Evolutionary conservation across 2,888 invertebrate species (phyloP), one percentile per base, ranked within the genome.

Genomic region (Xylota sylvarum): DNA sequence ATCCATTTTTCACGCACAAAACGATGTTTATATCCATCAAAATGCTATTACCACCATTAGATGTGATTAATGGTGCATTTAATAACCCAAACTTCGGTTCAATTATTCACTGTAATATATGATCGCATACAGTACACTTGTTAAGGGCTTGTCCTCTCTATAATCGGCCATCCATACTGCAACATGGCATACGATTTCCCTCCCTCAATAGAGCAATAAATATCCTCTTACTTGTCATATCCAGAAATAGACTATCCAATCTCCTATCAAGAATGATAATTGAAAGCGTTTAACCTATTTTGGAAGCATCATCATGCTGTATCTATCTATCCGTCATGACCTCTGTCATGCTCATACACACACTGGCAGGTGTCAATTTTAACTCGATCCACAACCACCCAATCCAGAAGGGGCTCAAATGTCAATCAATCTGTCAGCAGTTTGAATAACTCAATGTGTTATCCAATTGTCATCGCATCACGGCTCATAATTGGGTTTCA

Each of bases 381-480:
- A 27, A 58, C 62, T 64, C 27, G n/a, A 5, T n/a, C 64, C 77
- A 43, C 43, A 30, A 30, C 62, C 32, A 17, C 48, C 37, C 4
- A 10, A 14, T 12, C 9, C 46, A 17, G 3, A 23, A 23, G 43
- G 48, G 35, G 52, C 9, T 52, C 60, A 60, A 37, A 65, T 76
- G 85, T 72, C 74, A 81, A 76, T 85, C 76, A 85, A 67, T 19
- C 50, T 73, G 82, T 78, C 77, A 78, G 43, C 73, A 77, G 56
- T 86, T 60, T 65, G 67, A 82, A 82, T 78, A 73, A 73, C 73
- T 82, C 69, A 73, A 67, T 72, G 67, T 60, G 56, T 77, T 77
- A 82, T 86, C 77, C 81, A 72, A 76, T 78, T 73, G 77, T 17
- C 70, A 73, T 82, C 48, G 76, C 73, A 77, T 82, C 85, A 72